Conservation (phyloP, 2,797 vertebrate species). For the Discoglossus pictus region DNA sequence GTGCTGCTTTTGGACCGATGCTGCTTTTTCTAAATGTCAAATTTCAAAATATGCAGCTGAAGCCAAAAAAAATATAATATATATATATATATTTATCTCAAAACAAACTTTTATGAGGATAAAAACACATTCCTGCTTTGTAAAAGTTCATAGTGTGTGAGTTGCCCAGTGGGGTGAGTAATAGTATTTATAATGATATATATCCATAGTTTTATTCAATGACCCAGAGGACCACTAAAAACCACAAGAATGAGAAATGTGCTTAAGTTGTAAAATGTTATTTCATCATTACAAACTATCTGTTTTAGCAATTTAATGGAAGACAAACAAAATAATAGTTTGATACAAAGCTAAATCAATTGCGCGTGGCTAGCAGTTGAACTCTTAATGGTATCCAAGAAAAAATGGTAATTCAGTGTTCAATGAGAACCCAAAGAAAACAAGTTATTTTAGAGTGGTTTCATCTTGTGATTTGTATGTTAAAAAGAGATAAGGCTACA, state of each 20-base stretch:
- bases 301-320: no score
- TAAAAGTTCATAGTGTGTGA: no score
- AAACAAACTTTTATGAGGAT: constrained; percentile 16
- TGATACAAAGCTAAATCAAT: no score
- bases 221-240: neutral
- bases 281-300: no score
- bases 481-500: no score
- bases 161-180: constrained; percentile 35
- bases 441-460: no score
- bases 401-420: no score
- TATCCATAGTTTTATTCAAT: neutral
- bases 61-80: neutral
- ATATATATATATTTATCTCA: constrained; percentile 5
- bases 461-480: no score
- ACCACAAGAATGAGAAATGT: neutral
- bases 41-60: neutral
- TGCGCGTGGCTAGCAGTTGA: no score
- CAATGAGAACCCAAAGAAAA: no score
- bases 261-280: neutral
- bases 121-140: constrained; percentile 23
- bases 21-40: neutral
- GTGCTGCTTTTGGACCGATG: neutral
- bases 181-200: constrained; percentile 22
- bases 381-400: no score
- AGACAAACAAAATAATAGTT: no score